Percentiles rank a stretch among this genome's conserved stretches.
These are phyloP conservation scores for Busseola fusca DNA, from an alignment of 2,888 invertebrate species.

Conservation along the genomic window DNA sequence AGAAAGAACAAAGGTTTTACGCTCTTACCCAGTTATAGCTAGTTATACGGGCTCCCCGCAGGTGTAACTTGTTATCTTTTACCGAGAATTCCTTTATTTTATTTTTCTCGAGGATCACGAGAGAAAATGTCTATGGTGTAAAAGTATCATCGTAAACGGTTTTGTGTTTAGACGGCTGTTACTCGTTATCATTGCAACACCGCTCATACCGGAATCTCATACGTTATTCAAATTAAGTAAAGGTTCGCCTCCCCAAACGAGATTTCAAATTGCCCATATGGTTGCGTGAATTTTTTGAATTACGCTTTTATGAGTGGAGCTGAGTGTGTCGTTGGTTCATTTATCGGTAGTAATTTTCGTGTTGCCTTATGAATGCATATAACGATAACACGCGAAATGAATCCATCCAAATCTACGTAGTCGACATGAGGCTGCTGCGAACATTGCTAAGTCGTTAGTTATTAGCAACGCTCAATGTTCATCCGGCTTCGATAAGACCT, in stretches of 20 bases:
- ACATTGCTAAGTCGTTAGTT: conserved; percentile 66
- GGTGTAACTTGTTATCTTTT: conserved; percentile 86
- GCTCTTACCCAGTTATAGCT: conserved; percentile 84
- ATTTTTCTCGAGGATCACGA: conserved; percentile 69
- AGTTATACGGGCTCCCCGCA: conserved; percentile 82
- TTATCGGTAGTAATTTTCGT: conserved; percentile 55
- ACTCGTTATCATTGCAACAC: conserved; percentile 59
- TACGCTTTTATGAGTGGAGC: conserved; percentile 41
- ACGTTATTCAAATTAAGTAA: conserved; percentile 60
- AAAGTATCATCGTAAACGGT: conserved; percentile 70
- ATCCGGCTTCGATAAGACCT: conserved; percentile 81
- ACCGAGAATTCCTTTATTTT: conserved; percentile 79
- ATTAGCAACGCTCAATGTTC: conserved; percentile 74
- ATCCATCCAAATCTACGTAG: conserved; percentile 56
- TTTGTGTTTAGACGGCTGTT: conserved; percentile 63
- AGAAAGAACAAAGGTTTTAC: conserved; percentile 86
- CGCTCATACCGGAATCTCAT: conserved; percentile 55
- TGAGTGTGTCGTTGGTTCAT: conserved; percentile 39
- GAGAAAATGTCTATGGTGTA: conserved; percentile 73
- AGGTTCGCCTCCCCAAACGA: conserved; percentile 45
- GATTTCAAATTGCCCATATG: conserved; percentile 54
- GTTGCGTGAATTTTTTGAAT: conserved; percentile 48
- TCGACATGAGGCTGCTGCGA: conserved; percentile 50
- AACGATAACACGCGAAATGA: conserved; percentile 53
- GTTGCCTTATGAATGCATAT: conserved; percentile 59